Evolutionary conservation across 2,888 invertebrate genomes (phyloP).

Genomic region (Aphrophora alni): DNA sequence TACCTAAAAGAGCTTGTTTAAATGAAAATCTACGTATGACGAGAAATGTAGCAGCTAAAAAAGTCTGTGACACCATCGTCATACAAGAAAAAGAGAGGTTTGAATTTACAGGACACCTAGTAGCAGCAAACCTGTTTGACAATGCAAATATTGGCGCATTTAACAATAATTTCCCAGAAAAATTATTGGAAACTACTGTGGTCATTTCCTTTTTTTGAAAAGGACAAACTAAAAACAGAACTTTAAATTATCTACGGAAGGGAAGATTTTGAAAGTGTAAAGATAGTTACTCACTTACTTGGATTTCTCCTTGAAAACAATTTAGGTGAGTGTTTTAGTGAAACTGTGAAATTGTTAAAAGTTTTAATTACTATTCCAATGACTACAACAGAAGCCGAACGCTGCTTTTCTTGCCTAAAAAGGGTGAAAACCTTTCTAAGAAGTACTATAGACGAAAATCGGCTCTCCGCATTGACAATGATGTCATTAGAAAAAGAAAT

Average conservation of each 20-base stretch:
- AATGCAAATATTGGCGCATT: constrained; percentile 41
- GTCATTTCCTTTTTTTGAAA: not conserved
- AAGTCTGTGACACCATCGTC: constrained; percentile 52
- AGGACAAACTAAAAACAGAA: not conserved
- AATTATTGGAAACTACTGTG: not conserved
- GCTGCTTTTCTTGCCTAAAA: constrained; percentile 49
- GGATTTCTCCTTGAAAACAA: constrained; percentile 44
- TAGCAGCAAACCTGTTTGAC: constrained; percentile 48
- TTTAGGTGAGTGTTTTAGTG: constrained; percentile 47
- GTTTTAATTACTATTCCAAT: constrained; percentile 52
- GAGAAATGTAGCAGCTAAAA: constrained; percentile 43
- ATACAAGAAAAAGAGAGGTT: constrained; percentile 49
- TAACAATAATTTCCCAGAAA: not conserved
- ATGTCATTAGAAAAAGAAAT: constrained; percentile 45
- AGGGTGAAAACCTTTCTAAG: constrained; percentile 50
- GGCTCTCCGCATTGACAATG: constrained; percentile 51
- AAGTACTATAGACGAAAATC: constrained; percentile 49
- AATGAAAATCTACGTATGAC: not conserved
- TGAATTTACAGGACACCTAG: constrained; percentile 50
- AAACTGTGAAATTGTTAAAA: constrained; percentile 49
- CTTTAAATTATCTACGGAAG: not conserved
- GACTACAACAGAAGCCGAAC: constrained; percentile 50
- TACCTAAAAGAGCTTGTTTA: not conserved
- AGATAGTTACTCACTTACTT: constrained; percentile 45
- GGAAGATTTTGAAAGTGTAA: constrained; percentile 15